Evolutionary conservation across 2,797 vertebrate species (phyloP).

Genomic region (Kryptopterus vitreolus): DNA sequence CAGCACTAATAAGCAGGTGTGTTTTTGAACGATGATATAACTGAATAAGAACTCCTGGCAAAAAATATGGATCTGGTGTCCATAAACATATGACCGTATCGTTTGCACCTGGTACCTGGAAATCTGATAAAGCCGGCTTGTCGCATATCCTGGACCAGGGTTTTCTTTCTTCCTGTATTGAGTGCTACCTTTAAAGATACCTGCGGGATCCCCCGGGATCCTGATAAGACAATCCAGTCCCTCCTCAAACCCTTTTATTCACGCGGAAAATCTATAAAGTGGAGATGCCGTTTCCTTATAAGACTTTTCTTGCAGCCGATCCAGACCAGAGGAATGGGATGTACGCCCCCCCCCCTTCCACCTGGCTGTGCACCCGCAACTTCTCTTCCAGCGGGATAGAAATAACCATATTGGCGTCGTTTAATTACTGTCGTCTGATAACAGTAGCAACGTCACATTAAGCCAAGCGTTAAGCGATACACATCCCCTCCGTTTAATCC

Average conservation of each 20-base stretch:
- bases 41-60: no score
- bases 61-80: neutral
- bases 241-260: neutral
- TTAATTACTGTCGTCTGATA: conserved; percentile 56
- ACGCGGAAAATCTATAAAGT: neutral
- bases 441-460: conserved; percentile 52
- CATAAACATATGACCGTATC: neutral
- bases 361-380: conserved; percentile 6
- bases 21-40: no score
- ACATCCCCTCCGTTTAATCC: conserved; percentile 56
- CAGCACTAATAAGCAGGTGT: no score
- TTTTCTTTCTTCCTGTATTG: neutral
- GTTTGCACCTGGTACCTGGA: neutral
- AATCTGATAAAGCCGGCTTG: no score
- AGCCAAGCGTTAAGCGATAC: conserved; percentile 55
- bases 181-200: neutral
- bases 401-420: conserved; percentile 43
- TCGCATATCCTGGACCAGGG: neutral
- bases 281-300: neutral
- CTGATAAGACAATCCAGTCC: neutral
- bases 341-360: no score
- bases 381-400: conserved; percentile 34
- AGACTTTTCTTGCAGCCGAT: neutral
- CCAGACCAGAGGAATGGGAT: conserved; percentile 8
- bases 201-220: no score